Percentiles rank a stretch among this genome's conserved stretches.
Evolutionary conservation across 2,797 vertebrate species (phyloP).

Genomic region (Enteromius viviparus): DNA sequence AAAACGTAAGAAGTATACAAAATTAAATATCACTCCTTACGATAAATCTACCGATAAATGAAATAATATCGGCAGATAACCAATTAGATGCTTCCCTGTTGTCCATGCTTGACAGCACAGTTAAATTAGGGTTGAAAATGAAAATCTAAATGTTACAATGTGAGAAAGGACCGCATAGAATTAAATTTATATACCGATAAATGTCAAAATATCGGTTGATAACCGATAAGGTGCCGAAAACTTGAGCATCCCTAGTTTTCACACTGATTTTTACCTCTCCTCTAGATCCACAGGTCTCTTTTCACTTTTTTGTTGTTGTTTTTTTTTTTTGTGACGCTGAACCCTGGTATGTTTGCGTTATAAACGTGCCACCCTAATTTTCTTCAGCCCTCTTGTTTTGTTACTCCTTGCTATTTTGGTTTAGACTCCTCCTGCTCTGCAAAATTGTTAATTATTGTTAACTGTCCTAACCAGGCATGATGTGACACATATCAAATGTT

Average conservation of each 20-base stretch:
- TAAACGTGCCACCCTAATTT: neutral
- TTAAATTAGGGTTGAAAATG: neutral
- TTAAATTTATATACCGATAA: neutral
- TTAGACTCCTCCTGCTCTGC: neutral
- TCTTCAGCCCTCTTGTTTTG: neutral
- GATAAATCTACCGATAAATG: neutral
- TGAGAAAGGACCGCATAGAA: neutral
- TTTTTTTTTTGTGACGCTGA: neutral
- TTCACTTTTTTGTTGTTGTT: neutral
- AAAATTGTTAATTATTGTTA: neutral
- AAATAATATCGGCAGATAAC: neutral
- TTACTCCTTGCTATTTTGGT: neutral
- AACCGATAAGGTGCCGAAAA: neutral
- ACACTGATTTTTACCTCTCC: neutral
- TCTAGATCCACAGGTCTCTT: neutral
- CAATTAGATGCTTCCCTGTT: neutral
- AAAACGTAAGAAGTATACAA: neutral
- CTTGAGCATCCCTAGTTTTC: neutral
- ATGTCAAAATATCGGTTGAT: neutral
- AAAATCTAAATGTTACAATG: neutral
- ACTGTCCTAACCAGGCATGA: neutral
- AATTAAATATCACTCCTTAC: neutral
- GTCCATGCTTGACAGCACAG: neutral
- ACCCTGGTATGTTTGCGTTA: neutral
- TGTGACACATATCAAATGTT: neutral